A percentile compares a stretch with the other conserved stretches of the same genome.
Evolutionary conservation across 2,888 invertebrate species (phyloP).

Genomic region (Cephus runcator): DNA sequence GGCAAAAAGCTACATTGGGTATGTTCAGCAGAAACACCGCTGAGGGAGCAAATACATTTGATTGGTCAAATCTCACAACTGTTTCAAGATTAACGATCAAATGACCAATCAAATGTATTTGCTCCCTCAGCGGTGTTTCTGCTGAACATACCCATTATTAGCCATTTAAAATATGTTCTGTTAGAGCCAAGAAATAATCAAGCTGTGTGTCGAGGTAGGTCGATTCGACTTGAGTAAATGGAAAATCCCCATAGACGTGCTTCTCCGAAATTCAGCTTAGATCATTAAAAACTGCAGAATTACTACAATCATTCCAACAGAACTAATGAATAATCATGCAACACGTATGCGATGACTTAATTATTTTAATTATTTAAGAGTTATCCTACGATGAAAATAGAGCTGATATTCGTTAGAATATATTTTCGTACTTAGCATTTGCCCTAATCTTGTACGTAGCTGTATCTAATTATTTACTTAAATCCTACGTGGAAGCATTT

Average conservation of each 20-base stretch:
- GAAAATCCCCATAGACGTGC: not conserved
- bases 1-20: too few relatives aligned
- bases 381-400: not conserved
- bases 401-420: not conserved
- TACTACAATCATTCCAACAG: not conserved
- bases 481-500: not conserved
- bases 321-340: not conserved
- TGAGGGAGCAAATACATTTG: too few relatives aligned
- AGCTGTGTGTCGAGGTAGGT: too few relatives aligned
- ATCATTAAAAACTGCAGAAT: not conserved
- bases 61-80: too few relatives aligned
- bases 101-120: too few relatives aligned
- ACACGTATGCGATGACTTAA: not conserved
- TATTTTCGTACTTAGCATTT: not conserved
- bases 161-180: too few relatives aligned
- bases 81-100: too few relatives aligned
- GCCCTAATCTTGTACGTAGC: not conserved
- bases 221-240: too few relatives aligned
- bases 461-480: not conserved
- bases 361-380: not conserved
- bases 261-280: not conserved
- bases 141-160: too few relatives aligned
- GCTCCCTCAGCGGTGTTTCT: too few relatives aligned
- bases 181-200: too few relatives aligned
- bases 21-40: too few relatives aligned